Evolutionary conservation across 53 echinoderm and acorn worm species (phyloP).

Genomic region (Stichopus horrens): DNA sequence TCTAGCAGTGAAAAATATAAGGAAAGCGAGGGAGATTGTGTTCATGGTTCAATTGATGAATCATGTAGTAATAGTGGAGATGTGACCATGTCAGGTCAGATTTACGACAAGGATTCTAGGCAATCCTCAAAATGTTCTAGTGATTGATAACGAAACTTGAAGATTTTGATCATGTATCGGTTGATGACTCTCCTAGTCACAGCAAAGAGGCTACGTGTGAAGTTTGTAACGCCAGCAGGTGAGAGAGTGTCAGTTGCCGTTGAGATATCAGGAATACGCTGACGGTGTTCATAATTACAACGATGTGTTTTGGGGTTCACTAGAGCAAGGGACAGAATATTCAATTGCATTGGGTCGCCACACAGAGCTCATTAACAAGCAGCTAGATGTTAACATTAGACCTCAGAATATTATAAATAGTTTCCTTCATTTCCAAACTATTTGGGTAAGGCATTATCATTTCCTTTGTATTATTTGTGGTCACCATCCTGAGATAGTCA

Average conservation of each 20-base stretch:
- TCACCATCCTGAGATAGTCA: slow-evolving; percentile 21
- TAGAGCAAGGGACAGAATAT: neutral
- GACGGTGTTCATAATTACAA: slow-evolving; percentile 31
- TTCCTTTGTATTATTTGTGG: slow-evolving; percentile 34
- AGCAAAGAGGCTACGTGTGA: neutral
- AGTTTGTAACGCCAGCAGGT: neutral
- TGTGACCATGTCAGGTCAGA: no score
- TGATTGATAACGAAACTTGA: neutral
- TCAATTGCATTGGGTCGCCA: slow-evolving; percentile 16
- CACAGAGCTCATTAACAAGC: slow-evolving; percentile 1
- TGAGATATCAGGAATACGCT: slow-evolving; percentile 9
- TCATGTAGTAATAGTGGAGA: no score
- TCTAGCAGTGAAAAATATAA: neutral
- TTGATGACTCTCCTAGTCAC: neutral
- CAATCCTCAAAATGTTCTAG: neutral
- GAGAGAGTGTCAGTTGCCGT: neutral
- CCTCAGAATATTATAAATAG: slow-evolving; percentile 22
- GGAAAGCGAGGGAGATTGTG: neutral
- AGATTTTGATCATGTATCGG: neutral
- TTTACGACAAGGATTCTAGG: neutral
- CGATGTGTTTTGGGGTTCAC: slow-evolving; percentile 12
- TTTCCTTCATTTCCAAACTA: slow-evolving; percentile 21
- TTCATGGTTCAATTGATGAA: no score
- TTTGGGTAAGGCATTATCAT: neutral
- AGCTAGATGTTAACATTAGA: neutral